Evolutionary conservation across 1,140 invertebrate species (phyloP).

Genomic region (Vanessa tameamea): DNA sequence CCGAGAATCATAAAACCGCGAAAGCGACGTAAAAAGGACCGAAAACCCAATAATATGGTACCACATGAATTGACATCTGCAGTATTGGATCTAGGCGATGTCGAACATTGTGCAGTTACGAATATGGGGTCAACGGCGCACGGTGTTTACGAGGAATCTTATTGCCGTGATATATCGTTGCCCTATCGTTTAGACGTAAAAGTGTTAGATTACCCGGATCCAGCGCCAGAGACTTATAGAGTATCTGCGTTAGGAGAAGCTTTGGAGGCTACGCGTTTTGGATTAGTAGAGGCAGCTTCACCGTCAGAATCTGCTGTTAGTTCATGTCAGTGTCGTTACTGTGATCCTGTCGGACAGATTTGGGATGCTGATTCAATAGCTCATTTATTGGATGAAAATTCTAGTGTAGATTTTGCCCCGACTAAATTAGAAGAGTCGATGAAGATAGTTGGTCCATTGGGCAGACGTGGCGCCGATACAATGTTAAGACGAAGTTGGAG

Average conservation of each 20-base stretch:
- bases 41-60: slow-evolving; percentile 83
- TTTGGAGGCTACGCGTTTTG: slow-evolving; percentile 72
- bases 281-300: slow-evolving; percentile 68
- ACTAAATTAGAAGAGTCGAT: slow-evolving; percentile 76
- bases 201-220: slow-evolving; percentile 70
- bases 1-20: slow-evolving; percentile 93
- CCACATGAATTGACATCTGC: slow-evolving; percentile 67
- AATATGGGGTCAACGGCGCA: slow-evolving; percentile 57
- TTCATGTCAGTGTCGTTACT: slow-evolving; percentile 89
- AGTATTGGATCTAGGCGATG: slow-evolving; percentile 61
- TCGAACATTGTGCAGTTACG: slow-evolving; percentile 64
- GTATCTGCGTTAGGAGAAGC: slow-evolving; percentile 73
- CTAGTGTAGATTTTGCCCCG: slow-evolving; percentile 73
- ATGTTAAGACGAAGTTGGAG: slow-evolving; percentile 83
- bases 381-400: slow-evolving; percentile 71
- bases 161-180: slow-evolving; percentile 67
- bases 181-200: slow-evolving; percentile 71
- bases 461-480: slow-evolving; percentile 68
- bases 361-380: slow-evolving; percentile 85
- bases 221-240: slow-evolving; percentile 65
- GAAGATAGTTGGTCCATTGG: slow-evolving; percentile 72
- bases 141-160: slow-evolving; percentile 72
- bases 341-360: slow-evolving; percentile 88
- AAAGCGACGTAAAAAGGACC: slow-evolving; percentile 93
- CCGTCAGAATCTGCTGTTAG: slow-evolving; percentile 77